Base-by-base conservation (phyloP, 2,888 invertebrate genomes). In the Drosophila kambysellisi region DNA sequence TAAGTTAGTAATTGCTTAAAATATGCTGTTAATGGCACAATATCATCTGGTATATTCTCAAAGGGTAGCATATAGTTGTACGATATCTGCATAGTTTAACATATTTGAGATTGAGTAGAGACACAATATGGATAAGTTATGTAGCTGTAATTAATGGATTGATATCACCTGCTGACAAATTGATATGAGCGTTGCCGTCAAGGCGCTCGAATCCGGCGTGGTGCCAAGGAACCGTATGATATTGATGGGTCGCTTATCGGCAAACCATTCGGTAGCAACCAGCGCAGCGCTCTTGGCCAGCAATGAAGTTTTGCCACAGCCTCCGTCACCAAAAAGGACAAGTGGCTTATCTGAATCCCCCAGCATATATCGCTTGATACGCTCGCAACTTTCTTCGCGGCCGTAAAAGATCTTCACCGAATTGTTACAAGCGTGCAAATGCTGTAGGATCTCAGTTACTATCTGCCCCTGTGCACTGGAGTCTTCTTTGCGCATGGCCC, bases 261-360 rank as follows among this genome's bases (percentile, higher is more conserved):
- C 94, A 74, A 96, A 96, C 97, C 97, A 97, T 56, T 94, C 95
- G 43, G 94, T 95, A 11, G 96, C 94, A 0, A 96, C 96, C 92
- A 97, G 95, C 32, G 97, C 96, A 0, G 98, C 98, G 72, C 97
- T 97, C 93, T 98, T 98, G 0, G 99, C 97, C 69, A 99, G 94
- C 0, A 99, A 94, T 25, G 99, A 99, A 0, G 99, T 99, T 93
- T 99, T 99, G 0, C 99, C 99, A 91, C 99, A 99, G 50, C 99
- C 99, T 91, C 99, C 95, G 94, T 98, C 98, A 41, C 99, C 99
- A 92, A 98, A 98, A 65, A 99, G 94, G 29, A 99, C 97, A 70
- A 99, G 94, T 1, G 99, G 98, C 91, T 98, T 97, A 90, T 97
- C 97, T 20, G 96, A 96, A 70, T 96, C 95, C 53, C 96, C 97